A percentile compares a stretch with the other conserved stretches of the same genome.
Evolutionary conservation across 1,140 invertebrate species (phyloP).

Genomic region (Drosophila rufa): DNA sequence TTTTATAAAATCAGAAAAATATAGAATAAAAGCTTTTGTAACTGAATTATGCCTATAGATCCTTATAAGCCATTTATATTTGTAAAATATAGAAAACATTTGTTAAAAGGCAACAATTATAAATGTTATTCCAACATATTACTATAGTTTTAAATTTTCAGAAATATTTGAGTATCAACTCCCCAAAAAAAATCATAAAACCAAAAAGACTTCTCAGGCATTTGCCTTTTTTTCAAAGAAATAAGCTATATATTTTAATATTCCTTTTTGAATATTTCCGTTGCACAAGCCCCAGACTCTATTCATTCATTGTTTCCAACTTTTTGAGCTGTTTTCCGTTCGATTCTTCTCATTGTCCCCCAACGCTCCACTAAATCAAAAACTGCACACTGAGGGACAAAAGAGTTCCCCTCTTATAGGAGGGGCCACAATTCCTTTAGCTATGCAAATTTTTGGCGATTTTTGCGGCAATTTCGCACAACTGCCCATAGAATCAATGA

Average conservation of each 20-base stretch:
- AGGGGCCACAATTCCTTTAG: constrained; percentile 18
- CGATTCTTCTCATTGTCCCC: constrained; percentile 33
- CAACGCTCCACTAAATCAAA: constrained; percentile 39
- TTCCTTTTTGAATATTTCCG: not conserved
- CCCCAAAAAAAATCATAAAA: not conserved
- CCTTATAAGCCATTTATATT: too few species aligned
- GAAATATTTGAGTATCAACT: too few species aligned
- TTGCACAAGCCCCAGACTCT: not conserved
- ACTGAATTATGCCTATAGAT: too few species aligned
- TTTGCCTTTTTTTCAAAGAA: not conserved
- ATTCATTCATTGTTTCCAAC: constrained; percentile 34
- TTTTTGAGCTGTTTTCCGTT: constrained; percentile 30
- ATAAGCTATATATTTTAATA: not conserved
- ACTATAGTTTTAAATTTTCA: too few species aligned
- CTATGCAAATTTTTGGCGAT: constrained; percentile 28
- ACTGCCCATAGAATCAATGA: constrained; percentile 34
- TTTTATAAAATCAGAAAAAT: too few species aligned
- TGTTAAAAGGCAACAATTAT: too few species aligned
- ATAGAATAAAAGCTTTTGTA: too few species aligned
- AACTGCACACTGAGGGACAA: constrained; percentile 39
- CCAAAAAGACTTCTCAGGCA: too few species aligned
- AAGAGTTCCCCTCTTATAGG: not conserved
- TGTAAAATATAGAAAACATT: too few species aligned
- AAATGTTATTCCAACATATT: too few species aligned
- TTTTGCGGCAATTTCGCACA: constrained; percentile 34